These are phyloP conservation scores for Netelia fuscicornis DNA, from an alignment of 2,888 invertebrate species.

Conservation along the genomic window DNA sequence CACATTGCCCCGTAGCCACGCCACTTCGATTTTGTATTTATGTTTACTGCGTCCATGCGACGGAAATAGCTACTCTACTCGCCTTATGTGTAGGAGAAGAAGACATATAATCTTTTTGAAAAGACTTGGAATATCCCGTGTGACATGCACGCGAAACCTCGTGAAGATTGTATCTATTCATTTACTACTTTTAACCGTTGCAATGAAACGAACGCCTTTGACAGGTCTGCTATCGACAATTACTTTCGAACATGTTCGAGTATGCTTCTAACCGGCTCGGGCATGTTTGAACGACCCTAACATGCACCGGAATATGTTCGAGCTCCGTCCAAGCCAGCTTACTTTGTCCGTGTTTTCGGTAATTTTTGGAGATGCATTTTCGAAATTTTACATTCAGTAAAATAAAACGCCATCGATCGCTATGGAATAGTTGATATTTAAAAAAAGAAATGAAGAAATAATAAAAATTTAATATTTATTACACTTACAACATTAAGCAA, in stretches of 20 bases:
- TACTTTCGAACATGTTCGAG: not conserved
- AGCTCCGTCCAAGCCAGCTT: no score
- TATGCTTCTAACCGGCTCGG: no score
- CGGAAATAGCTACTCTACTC: slow-evolving; percentile 61
- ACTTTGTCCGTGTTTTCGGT: no score
- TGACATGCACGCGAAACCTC: slow-evolving; percentile 7
- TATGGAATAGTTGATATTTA: no score
- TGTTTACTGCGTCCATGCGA: slow-evolving; percentile 58
- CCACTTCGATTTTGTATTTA: slow-evolving; percentile 25
- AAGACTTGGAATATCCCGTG: slow-evolving; percentile 31
- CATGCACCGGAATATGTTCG: no score
- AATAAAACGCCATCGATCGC: no score
- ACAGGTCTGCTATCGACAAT: not conserved
- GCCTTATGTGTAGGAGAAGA: slow-evolving; percentile 37
- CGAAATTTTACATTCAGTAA: no score
- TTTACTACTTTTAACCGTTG: not conserved
- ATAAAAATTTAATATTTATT: no score
- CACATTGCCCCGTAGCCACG: slow-evolving; percentile 50
- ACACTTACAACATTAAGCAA: no score
- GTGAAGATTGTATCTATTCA: slow-evolving; percentile 37
- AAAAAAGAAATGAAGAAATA: no score
- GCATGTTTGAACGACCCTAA: no score
- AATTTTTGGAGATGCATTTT: no score
- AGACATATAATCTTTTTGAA: slow-evolving; percentile 59
- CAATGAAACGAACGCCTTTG: not conserved